phyloP scores from a whole-genome alignment of 2,113 vertebrate species.

The Agapornis roseicollis region DNA sequence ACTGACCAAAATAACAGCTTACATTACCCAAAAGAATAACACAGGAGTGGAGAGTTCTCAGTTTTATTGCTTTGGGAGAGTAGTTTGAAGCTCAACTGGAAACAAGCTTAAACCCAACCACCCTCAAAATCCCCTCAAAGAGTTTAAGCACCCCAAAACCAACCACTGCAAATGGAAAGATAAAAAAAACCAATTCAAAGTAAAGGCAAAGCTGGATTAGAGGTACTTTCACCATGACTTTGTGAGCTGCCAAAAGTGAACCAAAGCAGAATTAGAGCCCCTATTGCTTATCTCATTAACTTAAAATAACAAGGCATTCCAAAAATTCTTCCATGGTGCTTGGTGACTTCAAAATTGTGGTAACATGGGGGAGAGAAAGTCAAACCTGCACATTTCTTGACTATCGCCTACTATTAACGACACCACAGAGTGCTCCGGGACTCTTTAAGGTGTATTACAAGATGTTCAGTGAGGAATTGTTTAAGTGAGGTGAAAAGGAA shows the following conservation, averaged over 20 bases:
- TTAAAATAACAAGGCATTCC: neutral
- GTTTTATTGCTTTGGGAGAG: conserved; percentile 23
- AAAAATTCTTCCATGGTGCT: neutral
- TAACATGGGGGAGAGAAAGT: neutral
- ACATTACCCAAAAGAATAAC: neutral
- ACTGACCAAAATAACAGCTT: neutral
- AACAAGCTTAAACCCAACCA: neutral
- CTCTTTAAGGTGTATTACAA: neutral
- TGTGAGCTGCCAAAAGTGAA: neutral
- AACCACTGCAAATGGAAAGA: neutral
- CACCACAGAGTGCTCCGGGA: neutral
- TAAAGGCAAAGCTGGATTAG: neutral
- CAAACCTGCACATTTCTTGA: neutral
- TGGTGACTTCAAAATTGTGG: neutral
- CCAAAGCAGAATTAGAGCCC: neutral
- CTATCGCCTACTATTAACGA: neutral
- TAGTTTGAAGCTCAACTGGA: neutral
- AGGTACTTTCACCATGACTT: neutral
- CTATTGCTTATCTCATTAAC: neutral
- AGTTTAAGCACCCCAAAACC: neutral
- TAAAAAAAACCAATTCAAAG: neutral
- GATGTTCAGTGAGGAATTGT: neutral
- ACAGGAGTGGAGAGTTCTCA: neutral
- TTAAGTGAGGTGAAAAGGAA: neutral
- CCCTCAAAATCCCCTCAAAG: neutral